Percentiles rank a stretch among this genome's conserved stretches.
These are phyloP conservation scores for Epinotia brunnichana DNA, from an alignment of 2,888 invertebrate genomes.

Conservation along the genomic window DNA sequence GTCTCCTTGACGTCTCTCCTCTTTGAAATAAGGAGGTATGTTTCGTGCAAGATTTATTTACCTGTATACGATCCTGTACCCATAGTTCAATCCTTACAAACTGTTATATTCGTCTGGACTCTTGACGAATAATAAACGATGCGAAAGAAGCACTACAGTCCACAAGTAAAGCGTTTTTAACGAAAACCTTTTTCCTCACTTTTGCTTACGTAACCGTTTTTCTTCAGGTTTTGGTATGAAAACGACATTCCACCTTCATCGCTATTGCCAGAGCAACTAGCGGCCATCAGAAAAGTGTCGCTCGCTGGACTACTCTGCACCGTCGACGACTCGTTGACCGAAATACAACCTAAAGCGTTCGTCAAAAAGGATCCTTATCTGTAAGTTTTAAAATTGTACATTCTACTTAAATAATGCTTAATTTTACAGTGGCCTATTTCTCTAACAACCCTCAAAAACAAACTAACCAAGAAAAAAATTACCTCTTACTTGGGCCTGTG, in stretches of 20 bases:
- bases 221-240: slow-evolving; percentile 94
- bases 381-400: slow-evolving; percentile 79
- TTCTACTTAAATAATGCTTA: background rate
- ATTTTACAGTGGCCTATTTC: background rate
- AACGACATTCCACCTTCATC: slow-evolving; percentile 96
- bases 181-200: background rate
- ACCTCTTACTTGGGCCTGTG: too few species aligned
- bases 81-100: too few species aligned
- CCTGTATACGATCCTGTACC: too few species aligned
- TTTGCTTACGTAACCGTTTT: slow-evolving; percentile 2
- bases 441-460: too few species aligned
- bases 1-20: too few species aligned
- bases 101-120: background rate
- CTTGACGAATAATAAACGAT: background rate
- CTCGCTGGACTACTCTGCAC: slow-evolving; percentile 91
- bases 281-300: slow-evolving; percentile 91
- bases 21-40: too few species aligned
- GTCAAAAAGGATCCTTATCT: slow-evolving; percentile 93
- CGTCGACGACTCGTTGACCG: slow-evolving; percentile 86
- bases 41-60: too few species aligned
- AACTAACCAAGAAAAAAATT: too few species aligned
- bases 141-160: too few species aligned
- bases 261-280: slow-evolving; percentile 89
- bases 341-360: slow-evolving; percentile 93
- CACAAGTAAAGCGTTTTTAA: background rate